These are phyloP conservation scores for Hydrolagus affinis DNA, from an alignment of 2,113 vertebrate species.

Conservation along the genomic window DNA sequence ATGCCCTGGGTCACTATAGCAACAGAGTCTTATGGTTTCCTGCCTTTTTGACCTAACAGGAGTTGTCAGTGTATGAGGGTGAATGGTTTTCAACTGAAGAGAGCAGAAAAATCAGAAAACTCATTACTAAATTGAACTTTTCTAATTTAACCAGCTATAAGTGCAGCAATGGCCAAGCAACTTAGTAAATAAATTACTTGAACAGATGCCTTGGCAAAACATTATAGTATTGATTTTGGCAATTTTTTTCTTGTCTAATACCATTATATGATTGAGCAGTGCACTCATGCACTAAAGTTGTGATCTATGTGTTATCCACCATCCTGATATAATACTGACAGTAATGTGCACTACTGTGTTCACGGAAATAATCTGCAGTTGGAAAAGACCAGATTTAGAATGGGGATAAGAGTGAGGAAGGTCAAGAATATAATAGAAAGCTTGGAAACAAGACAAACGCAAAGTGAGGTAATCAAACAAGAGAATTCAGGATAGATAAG, in stretches of 20 bases:
- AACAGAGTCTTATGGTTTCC: not conserved
- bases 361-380: not conserved
- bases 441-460: no score
- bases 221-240: not conserved
- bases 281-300: not conserved
- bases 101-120: not conserved
- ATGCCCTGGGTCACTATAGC: conserved; percentile 1
- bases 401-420: not conserved
- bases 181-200: not conserved
- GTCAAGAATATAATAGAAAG: not conserved
- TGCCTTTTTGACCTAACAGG: not conserved
- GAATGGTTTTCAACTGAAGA: not conserved
- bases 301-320: not conserved
- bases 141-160: not conserved
- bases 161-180: not conserved
- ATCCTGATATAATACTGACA: not conserved
- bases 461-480: not conserved
- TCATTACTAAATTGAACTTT: not conserved
- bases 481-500: not conserved
- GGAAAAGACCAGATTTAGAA: not conserved
- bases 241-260: not conserved
- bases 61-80: not conserved
- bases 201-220: not conserved
- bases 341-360: not conserved
- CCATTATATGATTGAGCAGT: not conserved